A percentile compares a stretch with the other conserved stretches of the same genome.
Conservation (phyloP, 2,888 invertebrate genomes). For the Latrodectus hesperus region DNA sequence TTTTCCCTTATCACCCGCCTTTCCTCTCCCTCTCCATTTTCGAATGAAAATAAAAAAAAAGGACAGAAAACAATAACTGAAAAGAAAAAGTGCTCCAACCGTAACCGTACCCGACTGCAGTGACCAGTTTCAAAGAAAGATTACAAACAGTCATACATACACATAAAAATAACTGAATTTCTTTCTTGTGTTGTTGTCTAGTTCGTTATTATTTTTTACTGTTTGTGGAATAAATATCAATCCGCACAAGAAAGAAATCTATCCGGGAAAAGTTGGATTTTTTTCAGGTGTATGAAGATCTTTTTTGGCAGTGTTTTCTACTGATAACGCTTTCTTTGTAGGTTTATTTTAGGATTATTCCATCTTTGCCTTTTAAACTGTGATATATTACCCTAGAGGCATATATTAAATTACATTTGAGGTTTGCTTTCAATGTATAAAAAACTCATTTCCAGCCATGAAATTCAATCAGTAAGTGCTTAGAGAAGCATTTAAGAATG, state of each 20-base stretch:
- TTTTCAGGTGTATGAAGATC: background rate
- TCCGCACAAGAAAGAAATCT: constrained; percentile 13
- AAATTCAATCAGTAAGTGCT: too few relatives aligned
- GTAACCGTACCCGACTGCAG: constrained; percentile 46
- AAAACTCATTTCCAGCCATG: too few relatives aligned
- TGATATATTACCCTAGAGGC: too few relatives aligned
- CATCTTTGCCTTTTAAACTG: background rate
- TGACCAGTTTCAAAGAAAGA: constrained; percentile 52
- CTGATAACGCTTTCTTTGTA: background rate
- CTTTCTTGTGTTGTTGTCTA: constrained; percentile 9
- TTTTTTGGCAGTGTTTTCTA: background rate
- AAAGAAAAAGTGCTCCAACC: constrained; percentile 19
- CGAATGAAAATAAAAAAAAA: too few relatives aligned
- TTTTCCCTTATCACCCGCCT: constrained; percentile 6
- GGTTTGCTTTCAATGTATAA: too few relatives aligned
- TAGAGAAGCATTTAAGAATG: too few relatives aligned
- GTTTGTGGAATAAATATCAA: constrained; percentile 4
- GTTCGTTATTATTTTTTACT: constrained; percentile 4
- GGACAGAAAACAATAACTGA: constrained; percentile 9
- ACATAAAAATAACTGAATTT: constrained; percentile 26
- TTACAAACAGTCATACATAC: constrained; percentile 54
- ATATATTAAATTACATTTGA: too few relatives aligned
- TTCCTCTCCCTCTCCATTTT: too few relatives aligned
- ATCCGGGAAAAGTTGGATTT: background rate
- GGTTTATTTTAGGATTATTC: background rate